These are phyloP conservation scores for Pinna nobilis DNA, from an alignment of 1,140 invertebrate species.

Conservation along the genomic window DNA sequence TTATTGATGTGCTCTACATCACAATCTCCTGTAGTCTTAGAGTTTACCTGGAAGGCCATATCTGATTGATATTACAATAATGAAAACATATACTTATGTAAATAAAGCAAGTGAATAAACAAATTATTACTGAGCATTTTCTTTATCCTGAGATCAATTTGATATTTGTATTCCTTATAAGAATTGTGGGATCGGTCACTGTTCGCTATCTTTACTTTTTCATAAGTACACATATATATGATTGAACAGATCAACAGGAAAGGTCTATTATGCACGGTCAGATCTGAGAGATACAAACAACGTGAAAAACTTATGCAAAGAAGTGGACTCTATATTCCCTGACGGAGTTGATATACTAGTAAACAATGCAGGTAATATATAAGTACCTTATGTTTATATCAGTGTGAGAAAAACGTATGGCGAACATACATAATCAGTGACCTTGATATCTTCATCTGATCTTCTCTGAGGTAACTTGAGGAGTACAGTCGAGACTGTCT, in stretches of 20 bases:
- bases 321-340: constrained; percentile 46
- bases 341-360: constrained; percentile 62
- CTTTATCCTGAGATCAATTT: too few species aligned
- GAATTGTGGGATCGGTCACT: neutral
- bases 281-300: constrained; percentile 43
- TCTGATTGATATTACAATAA: too few species aligned
- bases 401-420: neutral
- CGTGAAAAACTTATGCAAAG: constrained; percentile 42
- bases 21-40: too few species aligned
- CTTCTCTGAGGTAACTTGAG: neutral
- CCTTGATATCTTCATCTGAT: neutral
- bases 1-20: too few species aligned
- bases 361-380: constrained; percentile 61
- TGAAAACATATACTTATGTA: too few species aligned
- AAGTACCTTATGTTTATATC: neutral
- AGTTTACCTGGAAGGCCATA: too few species aligned
- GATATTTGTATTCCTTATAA: too few species aligned
- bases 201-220: neutral
- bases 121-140: too few species aligned
- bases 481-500: neutral
- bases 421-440: neutral
- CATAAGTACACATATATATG: neutral
- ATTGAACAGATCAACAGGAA: neutral
- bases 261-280: constrained; percentile 43
- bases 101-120: too few species aligned